phyloP scores from a whole-genome alignment of 2,888 invertebrate species.

The Tigriopus californicus region DNA sequence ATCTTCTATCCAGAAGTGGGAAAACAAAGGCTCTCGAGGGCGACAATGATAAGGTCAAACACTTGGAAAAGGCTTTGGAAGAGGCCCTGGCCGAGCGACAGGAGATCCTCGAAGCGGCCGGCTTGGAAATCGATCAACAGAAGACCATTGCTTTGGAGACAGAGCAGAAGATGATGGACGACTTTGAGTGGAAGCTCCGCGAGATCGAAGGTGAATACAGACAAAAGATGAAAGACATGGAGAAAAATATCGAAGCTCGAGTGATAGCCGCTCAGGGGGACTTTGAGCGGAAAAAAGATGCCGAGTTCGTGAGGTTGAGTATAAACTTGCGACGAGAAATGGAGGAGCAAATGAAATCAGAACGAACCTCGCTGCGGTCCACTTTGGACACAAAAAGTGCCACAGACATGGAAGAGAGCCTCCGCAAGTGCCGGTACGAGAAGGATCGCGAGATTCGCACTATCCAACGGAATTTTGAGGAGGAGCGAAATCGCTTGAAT shows the following conservation, averaged over 20 bases:
- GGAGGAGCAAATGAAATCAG: slow-evolving; percentile 4
- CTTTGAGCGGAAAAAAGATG: slow-evolving; percentile 6
- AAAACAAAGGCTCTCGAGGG: background rate
- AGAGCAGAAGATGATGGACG: slow-evolving; percentile 15
- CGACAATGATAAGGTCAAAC: slow-evolving; percentile 6
- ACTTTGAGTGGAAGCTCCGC: slow-evolving; percentile 15
- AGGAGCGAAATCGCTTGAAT: background rate
- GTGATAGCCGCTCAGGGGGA: background rate
- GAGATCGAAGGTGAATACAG: slow-evolving; percentile 11
- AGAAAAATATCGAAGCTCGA: background rate
- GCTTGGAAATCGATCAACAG: background rate
- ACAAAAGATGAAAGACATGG: background rate
- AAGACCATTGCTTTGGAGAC: slow-evolving; percentile 12
- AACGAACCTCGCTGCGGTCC: background rate
- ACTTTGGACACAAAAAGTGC: background rate
- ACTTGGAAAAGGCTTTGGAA: slow-evolving; percentile 12
- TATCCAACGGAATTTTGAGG: background rate
- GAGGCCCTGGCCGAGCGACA: slow-evolving; percentile 11
- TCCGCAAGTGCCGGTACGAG: background rate
- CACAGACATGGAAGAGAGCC: background rate
- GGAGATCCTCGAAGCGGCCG: slow-evolving; percentile 12
- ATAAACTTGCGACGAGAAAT: slow-evolving; percentile 10
- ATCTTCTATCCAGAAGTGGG: background rate
- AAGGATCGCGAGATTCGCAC: slow-evolving; percentile 1
- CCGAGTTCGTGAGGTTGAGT: slow-evolving; percentile 1